Conservation (phyloP, 1,140 invertebrate species). For the Trichogramma pretiosum region DNA sequence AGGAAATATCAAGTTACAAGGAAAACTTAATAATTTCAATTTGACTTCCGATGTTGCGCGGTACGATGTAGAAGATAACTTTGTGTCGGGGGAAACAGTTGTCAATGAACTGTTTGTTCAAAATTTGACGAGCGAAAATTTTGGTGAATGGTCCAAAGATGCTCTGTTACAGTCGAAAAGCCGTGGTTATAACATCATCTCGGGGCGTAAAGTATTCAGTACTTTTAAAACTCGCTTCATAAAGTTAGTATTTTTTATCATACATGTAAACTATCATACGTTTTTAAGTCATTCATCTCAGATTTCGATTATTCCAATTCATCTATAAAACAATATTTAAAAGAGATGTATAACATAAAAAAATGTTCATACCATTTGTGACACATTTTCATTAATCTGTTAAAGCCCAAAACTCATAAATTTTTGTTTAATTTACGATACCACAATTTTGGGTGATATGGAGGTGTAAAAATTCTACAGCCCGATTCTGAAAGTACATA, state of each 20-base stretch:
- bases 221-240: constrained; percentile 19
- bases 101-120: constrained; percentile 18
- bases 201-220: constrained; percentile 27
- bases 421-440: too few relatives aligned
- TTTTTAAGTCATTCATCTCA: too few relatives aligned
- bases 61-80: constrained; percentile 20
- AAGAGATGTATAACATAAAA: too few relatives aligned
- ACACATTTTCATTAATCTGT: too few relatives aligned
- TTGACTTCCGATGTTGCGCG: constrained; percentile 27
- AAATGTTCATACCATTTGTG: too few relatives aligned
- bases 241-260: constrained; percentile 23
- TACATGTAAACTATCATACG: too few relatives aligned
- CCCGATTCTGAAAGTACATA: too few relatives aligned
- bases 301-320: too few relatives aligned
- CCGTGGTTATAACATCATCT: constrained; percentile 13
- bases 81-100: constrained; percentile 26
- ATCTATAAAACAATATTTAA: too few relatives aligned
- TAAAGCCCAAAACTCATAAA: too few relatives aligned
- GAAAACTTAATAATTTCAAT: constrained; percentile 29
- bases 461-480: too few relatives aligned
- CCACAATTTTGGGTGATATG: too few relatives aligned
- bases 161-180: constrained; percentile 18
- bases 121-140: constrained; percentile 26
- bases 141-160: constrained; percentile 18
- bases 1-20: constrained; percentile 19